A percentile compares a stretch with the other conserved stretches of the same genome.
Evolutionary conservation across 2,888 invertebrate genomes (phyloP).

Genomic region (Neoaliturus tenellus): DNA sequence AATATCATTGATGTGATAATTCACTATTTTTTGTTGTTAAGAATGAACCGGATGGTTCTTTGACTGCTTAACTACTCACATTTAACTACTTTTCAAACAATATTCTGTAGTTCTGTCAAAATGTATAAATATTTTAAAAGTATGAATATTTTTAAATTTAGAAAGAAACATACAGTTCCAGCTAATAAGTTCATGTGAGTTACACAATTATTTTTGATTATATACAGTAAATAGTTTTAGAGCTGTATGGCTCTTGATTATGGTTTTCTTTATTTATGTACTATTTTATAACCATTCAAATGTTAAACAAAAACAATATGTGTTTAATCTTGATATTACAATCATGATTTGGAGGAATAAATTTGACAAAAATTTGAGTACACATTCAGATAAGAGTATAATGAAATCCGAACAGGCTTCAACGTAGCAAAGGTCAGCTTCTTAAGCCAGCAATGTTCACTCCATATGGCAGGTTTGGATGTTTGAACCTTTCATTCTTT

Average conservation of each 20-base stretch:
- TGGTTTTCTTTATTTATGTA: neutral
- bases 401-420: too few species aligned
- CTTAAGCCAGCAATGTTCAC: too few species aligned
- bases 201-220: neutral
- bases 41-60: constrained; percentile 7
- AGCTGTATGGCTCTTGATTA: constrained; percentile 1
- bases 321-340: neutral
- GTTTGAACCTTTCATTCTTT: too few species aligned
- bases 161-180: neutral
- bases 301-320: constrained; percentile 8
- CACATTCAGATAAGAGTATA: too few species aligned
- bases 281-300: neutral
- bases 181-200: neutral
- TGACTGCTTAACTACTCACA: neutral
- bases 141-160: neutral
- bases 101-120: neutral
- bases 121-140: neutral
- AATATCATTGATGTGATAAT: neutral
- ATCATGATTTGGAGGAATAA: too few species aligned
- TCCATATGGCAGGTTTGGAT: too few species aligned
- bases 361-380: too few species aligned
- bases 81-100: neutral
- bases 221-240: neutral
- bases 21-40: neutral
- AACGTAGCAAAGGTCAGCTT: too few species aligned